Conservation (phyloP, 2,888 invertebrate species). For the Ditula angustiorana region DNA sequence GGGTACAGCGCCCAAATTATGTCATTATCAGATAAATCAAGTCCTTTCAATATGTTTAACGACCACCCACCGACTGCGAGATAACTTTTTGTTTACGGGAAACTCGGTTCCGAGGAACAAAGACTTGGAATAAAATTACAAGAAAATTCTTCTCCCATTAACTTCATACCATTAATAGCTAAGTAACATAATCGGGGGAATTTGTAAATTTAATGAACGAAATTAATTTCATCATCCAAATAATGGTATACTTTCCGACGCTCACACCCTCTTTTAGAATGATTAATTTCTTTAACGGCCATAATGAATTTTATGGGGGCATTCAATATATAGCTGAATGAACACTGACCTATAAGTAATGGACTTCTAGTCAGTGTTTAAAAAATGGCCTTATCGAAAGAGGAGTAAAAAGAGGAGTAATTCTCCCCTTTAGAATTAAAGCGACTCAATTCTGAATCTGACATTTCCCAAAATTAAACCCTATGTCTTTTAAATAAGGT, state of each 20-base stretch:
- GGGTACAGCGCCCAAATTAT: slow-evolving; percentile 30
- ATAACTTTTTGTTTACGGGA: slow-evolving; percentile 2
- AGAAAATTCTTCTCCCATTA: neutral
- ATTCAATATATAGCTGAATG: slow-evolving; percentile 16
- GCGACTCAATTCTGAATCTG: too few relatives aligned
- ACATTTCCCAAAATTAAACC: too few relatives aligned
- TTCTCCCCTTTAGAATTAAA: too few relatives aligned
- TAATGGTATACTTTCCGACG: slow-evolving; percentile 23
- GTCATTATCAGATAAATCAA: slow-evolving; percentile 32
- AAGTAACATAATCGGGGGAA: slow-evolving; percentile 20
- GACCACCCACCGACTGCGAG: slow-evolving; percentile 5
- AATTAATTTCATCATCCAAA: slow-evolving; percentile 20
- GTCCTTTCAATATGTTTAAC: slow-evolving; percentile 30
- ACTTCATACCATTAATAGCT: slow-evolving; percentile 18
- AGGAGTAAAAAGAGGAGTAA: too few relatives aligned
- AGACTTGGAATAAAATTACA: slow-evolving; percentile 12
- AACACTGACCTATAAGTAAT: neutral
- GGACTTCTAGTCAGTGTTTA: too few relatives aligned
- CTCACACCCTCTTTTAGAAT: slow-evolving; percentile 12
- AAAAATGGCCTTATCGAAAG: too few relatives aligned
- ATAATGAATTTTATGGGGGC: slow-evolving; percentile 17
- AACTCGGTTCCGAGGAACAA: slow-evolving; percentile 3
- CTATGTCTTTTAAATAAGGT: too few relatives aligned
- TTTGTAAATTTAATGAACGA: slow-evolving; percentile 15
- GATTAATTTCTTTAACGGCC: slow-evolving; percentile 23